Evolutionary conservation across 2,113 vertebrate species (phyloP), one percentile per base, ranked within the genome.

Genomic region (Chaenogobius annularis): DNA sequence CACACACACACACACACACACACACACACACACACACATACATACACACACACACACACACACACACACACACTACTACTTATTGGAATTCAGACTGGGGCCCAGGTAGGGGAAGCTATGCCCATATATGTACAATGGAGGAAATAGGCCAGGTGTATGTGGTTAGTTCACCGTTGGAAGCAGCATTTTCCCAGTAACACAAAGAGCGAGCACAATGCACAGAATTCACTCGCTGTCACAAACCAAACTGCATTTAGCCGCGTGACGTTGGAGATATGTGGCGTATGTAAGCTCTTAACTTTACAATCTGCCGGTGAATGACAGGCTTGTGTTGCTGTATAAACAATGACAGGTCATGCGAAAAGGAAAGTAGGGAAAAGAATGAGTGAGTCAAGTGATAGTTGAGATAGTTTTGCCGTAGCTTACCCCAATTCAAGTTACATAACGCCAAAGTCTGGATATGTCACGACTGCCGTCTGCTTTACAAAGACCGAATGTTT

Each of bases 81-180:
- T 89, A 88, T 85, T 91, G 85, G 85, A 90, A 91, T 93, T 90
- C 87, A 83, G 80, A 74, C 62, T 81, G 82, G 69, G 88, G 85
- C 86, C 90, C 91, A 92, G 93, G 88, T 90, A 90, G 84, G 74
- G 91, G 91, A 93, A 92, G 89, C 80, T 72, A 13, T 91, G 85
- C 80, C 91, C 92, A 93, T 92, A 92, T 94, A 91, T 91, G 89
- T 81, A 81, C 88, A 88, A 8, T 78, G 65, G 73, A 86, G 84
- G 86, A 88, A 90, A 77, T 77, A 78, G 76, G 62, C 85, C 89
- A 91, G 92, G 92, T 91, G 91, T 91, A 85, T 87, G 86, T 73
- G 75, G 87, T 87, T 83, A 81, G 82, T 40, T 64, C 83, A 80
- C 80, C 70, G 58, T 90, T 89, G 87, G 73, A 90, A 80, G 64